Conservation (phyloP, 2,888 invertebrate genomes). For the Drosophila borealis region DNA sequence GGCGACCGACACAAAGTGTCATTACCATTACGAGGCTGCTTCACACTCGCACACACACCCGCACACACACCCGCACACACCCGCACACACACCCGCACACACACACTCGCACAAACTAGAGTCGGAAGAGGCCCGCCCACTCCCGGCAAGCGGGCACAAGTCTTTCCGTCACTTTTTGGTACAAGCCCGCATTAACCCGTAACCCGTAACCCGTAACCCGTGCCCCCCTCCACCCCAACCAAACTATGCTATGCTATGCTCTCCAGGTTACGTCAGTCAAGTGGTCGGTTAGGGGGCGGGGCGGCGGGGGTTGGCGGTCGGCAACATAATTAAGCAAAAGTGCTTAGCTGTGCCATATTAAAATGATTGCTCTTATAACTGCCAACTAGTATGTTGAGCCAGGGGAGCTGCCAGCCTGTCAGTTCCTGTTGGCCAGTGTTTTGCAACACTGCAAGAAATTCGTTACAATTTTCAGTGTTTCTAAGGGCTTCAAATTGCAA, state of each 20-base stretch:
- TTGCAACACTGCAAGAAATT: neutral
- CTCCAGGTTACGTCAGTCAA: slow-evolving; percentile 70
- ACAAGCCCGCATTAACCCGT: neutral
- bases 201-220: slow-evolving; percentile 11
- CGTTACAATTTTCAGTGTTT: no score
- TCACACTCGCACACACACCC: slow-evolving; percentile 14
- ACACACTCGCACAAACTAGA: slow-evolving; percentile 22
- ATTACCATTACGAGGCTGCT: slow-evolving; percentile 64
- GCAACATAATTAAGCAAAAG: slow-evolving; percentile 78
- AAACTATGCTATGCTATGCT: slow-evolving; percentile 1
- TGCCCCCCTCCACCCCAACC: neutral
- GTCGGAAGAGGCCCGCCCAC: slow-evolving; percentile 41
- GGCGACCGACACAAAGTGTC: slow-evolving; percentile 65
- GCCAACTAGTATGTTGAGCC: slow-evolving; percentile 59
- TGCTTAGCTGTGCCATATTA: slow-evolving; percentile 77
- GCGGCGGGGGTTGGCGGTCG: slow-evolving; percentile 17
- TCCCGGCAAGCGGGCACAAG: slow-evolving; percentile 39
- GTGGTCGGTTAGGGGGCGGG: slow-evolving; percentile 12
- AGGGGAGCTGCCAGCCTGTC: slow-evolving; percentile 1
- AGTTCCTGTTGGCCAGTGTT: slow-evolving; percentile 6
- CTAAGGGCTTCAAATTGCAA: neutral
- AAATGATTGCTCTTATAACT: slow-evolving; percentile 78
- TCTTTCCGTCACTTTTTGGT: slow-evolving; percentile 52
- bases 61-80: neutral
- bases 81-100: slow-evolving; percentile 1